A percentile compares a stretch with the other conserved stretches of the same genome.
These are phyloP conservation scores for Microtus richardsoni DNA, from an alignment of 2,113 vertebrate genomes.

Conservation along the genomic window DNA sequence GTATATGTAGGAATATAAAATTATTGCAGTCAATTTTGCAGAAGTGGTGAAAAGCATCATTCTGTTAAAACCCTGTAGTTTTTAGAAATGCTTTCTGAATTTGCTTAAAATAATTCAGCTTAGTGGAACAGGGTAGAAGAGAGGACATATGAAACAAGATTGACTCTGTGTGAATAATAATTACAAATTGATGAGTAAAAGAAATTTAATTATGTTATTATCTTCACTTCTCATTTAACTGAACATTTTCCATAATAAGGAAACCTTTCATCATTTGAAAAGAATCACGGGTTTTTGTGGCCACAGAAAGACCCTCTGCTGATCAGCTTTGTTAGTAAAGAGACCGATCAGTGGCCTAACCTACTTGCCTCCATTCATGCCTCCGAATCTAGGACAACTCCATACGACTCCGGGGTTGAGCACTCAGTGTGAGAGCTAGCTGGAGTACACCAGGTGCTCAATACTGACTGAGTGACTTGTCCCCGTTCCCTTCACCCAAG, in stretches of 20 bases:
- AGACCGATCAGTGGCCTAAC: not conserved
- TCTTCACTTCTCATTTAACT: not conserved
- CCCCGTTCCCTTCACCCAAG: not conserved
- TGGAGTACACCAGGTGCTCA: not conserved
- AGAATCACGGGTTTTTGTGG: not conserved
- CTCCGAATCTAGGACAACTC: not conserved
- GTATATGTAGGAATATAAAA: not conserved
- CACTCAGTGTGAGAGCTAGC: not conserved
- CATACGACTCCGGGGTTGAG: not conserved
- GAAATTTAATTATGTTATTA: not conserved
- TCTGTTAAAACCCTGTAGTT: not conserved
- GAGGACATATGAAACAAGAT: not conserved
- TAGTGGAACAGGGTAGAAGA: not conserved
- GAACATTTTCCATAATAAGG: not conserved
- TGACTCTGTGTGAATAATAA: not conserved
- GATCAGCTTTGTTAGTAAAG: not conserved
- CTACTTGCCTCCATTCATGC: not conserved
- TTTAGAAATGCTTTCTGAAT: slow-evolving; percentile 1
- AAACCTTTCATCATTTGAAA: not conserved
- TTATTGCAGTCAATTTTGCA: slow-evolving; percentile 27
- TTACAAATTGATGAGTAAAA: not conserved
- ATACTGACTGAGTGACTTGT: not conserved
- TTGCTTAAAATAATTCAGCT: slow-evolving; percentile 23
- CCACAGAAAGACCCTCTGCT: not conserved
- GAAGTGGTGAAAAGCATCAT: not conserved